Evolutionary conservation across 1,140 invertebrate genomes (phyloP).

Genomic region (Notospermus geniculatus): DNA sequence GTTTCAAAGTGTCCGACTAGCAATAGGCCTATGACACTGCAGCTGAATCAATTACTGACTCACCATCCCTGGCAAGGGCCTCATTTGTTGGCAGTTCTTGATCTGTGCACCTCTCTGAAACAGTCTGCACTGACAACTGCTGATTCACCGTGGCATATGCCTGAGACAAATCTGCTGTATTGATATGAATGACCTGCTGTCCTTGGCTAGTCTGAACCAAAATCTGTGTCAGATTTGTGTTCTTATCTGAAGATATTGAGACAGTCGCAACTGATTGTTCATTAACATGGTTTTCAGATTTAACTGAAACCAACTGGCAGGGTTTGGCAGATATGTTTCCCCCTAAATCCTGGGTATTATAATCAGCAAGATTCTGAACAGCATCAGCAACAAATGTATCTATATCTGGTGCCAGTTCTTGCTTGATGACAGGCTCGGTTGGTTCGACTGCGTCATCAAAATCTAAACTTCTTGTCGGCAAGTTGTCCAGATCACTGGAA

Average conservation of each 20-base stretch:
- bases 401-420: neutral
- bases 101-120: neutral
- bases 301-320: neutral
- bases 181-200: conserved; percentile 37
- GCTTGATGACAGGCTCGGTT: neutral
- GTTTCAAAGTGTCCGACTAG: no score
- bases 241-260: conserved; percentile 37
- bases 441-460: conserved; percentile 38
- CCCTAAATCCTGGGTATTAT: neutral
- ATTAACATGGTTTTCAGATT: conserved; percentile 4
- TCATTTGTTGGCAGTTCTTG: neutral
- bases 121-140: neutral
- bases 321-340: neutral
- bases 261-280: conserved; percentile 33
- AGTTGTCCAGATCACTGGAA: conserved; percentile 40
- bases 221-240: conserved; percentile 40
- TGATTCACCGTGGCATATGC: neutral
- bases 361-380: neutral
- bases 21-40: no score
- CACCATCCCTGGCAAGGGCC: no score
- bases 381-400: neutral
- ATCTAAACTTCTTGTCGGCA: conserved; percentile 37
- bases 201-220: conserved; percentile 41
- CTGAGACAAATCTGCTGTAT: conserved; percentile 35
- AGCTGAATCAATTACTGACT: neutral